Evolutionary conservation across 2,888 invertebrate species (phyloP), one percentile per base, ranked within the genome.

Genomic region (Drosophila paucipuncta): DNA sequence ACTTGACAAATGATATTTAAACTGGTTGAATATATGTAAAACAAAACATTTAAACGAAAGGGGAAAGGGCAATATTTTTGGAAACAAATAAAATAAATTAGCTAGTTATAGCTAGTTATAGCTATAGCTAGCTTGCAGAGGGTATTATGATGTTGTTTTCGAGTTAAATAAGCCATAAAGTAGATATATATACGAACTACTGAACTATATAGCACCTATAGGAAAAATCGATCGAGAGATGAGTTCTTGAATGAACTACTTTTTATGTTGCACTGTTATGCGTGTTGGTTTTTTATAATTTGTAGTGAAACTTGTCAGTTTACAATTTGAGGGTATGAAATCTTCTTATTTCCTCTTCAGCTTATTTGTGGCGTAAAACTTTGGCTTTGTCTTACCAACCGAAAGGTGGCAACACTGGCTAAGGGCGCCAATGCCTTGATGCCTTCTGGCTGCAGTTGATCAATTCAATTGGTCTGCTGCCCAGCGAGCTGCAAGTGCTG

Each of bases 361-460:
- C 11, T 30, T 18, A 11, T 30, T 30, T 30, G 18, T n/a, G 16
- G 25, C 6, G 18, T 4, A 52, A 50, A 4, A 9, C 28, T n/a
- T n/a, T 10, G 28, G 28, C 28, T 28, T 2, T 18, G 11, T 4
- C 5, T 39, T 41, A n/a, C n/a, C 31, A 25, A 30, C n/a, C 22
- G 4, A 41, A 58, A 16, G 16, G 16, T 41, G 58, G 58, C 58
- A 58, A 1, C 58, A 43, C 58, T 58, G 31, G 60, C 63, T 70
- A 73, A 74, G 81, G 81, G 80, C 80, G 81, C 81, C 82, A 79
- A 69, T 77, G 76, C 59, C 61, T 74, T 69, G 62, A 18, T 59
- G 68, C 53, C 52, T 47, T 57, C 63, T 50, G 57, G 49, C 61
- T 70, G 74, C 66, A 69, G 71, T 73, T 73, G 81, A 78, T 80